phyloP scores from a whole-genome alignment of 2,113 vertebrate species.

The Onychostoma macrolepis region DNA sequence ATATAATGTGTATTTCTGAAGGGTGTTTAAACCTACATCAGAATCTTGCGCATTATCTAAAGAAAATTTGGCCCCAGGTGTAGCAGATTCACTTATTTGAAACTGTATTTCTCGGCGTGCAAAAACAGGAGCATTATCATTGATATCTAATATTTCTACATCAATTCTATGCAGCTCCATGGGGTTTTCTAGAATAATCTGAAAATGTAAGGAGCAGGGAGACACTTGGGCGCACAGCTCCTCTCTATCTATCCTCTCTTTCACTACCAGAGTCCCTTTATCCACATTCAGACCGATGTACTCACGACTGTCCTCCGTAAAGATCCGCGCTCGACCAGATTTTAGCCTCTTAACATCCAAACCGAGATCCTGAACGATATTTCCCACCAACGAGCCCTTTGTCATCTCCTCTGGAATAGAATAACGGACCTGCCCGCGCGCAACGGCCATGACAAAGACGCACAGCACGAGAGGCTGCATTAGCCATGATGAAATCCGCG shows the following conservation, averaged over 20 bases:
- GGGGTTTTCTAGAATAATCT: slow-evolving; percentile 69
- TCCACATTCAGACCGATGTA: slow-evolving; percentile 54
- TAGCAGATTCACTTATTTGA: background rate
- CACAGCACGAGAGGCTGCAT: slow-evolving; percentile 21
- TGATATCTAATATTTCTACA: slow-evolving; percentile 81
- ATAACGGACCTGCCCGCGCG: slow-evolving; percentile 39
- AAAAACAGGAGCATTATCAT: background rate
- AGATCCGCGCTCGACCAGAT: slow-evolving; percentile 54
- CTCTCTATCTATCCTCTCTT: slow-evolving; percentile 66
- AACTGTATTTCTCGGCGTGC: fast-evolving
- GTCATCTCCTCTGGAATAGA: slow-evolving; percentile 51
- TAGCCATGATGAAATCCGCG: slow-evolving; percentile 6
- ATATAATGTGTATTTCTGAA: slow-evolving; percentile 25
- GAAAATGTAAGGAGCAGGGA: slow-evolving; percentile 63
- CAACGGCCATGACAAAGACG: slow-evolving; percentile 38
- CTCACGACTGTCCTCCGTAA: slow-evolving; percentile 60
- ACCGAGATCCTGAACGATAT: slow-evolving; percentile 54
- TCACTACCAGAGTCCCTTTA: slow-evolving; percentile 51
- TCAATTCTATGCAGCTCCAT: slow-evolving; percentile 68
- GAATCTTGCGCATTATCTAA: slow-evolving; percentile 30
- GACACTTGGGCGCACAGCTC: slow-evolving; percentile 58
- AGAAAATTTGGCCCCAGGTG: slow-evolving; percentile 11
- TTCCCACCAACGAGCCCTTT: slow-evolving; percentile 51
- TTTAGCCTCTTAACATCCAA: slow-evolving; percentile 55
- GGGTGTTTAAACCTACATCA: slow-evolving; percentile 13